Evolutionary conservation across 37 sponge, comb jelly and placozoan genomes (phyloP).

Genomic region (Beroe ovata): DNA sequence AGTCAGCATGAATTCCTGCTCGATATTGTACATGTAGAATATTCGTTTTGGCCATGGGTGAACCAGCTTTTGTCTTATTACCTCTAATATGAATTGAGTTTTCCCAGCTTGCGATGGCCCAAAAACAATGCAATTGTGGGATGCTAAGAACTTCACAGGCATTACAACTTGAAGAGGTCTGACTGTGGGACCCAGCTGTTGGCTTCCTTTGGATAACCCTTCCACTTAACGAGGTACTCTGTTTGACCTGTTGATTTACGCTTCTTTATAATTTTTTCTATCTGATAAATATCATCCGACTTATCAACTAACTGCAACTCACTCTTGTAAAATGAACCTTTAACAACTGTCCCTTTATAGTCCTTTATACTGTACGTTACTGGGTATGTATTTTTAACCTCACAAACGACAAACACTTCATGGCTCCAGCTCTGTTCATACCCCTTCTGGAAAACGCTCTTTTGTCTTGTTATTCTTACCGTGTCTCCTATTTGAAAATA

Average conservation of each 20-base stretch:
- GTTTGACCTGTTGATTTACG: neutral
- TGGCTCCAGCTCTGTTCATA: conserved; percentile 26
- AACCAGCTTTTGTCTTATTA: neutral
- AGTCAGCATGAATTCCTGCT: conserved; percentile 4
- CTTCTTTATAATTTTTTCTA: conserved; percentile 24
- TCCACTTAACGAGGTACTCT: conserved; percentile 49
- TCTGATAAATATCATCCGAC: conserved; percentile 6
- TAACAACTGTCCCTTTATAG: neutral
- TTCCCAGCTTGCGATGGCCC: conserved; percentile 31
- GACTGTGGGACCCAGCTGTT: conserved; percentile 8
- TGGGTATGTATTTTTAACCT: neutral
- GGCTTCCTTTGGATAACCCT: conserved; percentile 19
- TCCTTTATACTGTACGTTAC: neutral
- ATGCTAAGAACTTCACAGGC: conserved; percentile 18
- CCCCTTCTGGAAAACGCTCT: conserved; percentile 24
- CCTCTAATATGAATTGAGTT: conserved; percentile 44
- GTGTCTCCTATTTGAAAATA: neutral
- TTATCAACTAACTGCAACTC: conserved; percentile 40
- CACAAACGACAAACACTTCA: conserved; percentile 1
- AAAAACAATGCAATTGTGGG: conserved; percentile 21
- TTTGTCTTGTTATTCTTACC: conserved; percentile 7
- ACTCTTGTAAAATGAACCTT: conserved; percentile 6
- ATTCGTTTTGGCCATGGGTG: conserved; percentile 18
- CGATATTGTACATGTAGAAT: conserved; percentile 28
- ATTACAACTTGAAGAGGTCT: conserved; percentile 21